Evolutionary conservation across 2,113 vertebrate genomes (phyloP), one percentile per base, ranked within the genome.

Genomic region (Hemicordylus capensis): DNA sequence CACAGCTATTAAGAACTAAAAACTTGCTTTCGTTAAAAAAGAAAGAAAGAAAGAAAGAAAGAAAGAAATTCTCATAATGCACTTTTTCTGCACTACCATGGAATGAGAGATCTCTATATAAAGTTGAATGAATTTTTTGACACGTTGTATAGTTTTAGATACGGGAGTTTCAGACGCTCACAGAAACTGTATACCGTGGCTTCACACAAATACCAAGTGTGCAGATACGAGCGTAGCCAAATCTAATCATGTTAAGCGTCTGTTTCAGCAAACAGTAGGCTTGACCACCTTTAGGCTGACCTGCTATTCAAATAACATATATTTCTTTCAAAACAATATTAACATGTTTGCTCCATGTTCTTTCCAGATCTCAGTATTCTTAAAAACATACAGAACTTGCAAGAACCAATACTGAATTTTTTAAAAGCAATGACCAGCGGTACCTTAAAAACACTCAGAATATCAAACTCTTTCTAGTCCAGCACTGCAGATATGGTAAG

Each of bases 381-480:
- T 87, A 77, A 91, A 93, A 93, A 90, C 72, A 89, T 93, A 92
- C 87, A 84, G 89, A 92, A 93, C 89, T 93, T 95, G 85, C 92
- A 85, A 93, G 91, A 92, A 96, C 73, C 92, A 96, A 96, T 91
- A 93, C 87, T 91, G 92, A 93, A 94, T 96, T 81, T 91, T 90
- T 89, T 85, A 91, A 95, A 90, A 94, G 91, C 95, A 89, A 94
- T 93, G 93, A 93, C 94, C 31, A 5, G 95, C 95, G 96, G 95
- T 93, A 95, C 88, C 89, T 96, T 95, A 96, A 96, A 97, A 96
- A 96, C 94, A 96, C 84, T 87, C 87, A 91, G 91, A 93, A 95
- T 95, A 95, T 91, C 93, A 96, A 95, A 95, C 94, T 92, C 94
- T 95, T 93, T 96, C 93, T 95, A 94, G 93, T 94, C 94, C 93